Base-by-base conservation (phyloP, 1,140 invertebrate species). In the Drosophila chauvacae region DNA sequence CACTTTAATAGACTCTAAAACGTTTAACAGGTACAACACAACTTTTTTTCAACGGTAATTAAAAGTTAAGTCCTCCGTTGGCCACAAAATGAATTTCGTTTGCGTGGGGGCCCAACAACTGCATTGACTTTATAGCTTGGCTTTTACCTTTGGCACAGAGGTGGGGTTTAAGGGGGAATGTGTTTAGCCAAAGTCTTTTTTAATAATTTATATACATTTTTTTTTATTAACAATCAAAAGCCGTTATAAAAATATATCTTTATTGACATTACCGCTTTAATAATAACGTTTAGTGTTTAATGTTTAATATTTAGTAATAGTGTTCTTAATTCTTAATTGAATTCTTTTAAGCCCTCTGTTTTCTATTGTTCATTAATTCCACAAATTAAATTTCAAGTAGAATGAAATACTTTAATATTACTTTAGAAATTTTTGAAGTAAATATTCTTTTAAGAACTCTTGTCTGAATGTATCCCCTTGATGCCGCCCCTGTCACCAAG, bases 121-220 rank as follows among this genome's bases (percentile, higher is more conserved):
- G 60, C 66, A 65, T 56, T 39, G 55, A 63, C 48, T 69, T 60
- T 51, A 51, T 35, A 65, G 48, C 66, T 48, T 48, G n/a, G 56
- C n/a, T 20, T 61, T 48, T 48, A 14, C 37, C 37, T 18, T 5
- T 11, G 18, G 2, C 3, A 16, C 41, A 66, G 35, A 23, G 64
- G 42, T 47, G 41, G 18, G 2, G 30, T 7, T 7, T 4, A 39
- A 44, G 2, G 30, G 37, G 48, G 13, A 18, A 3, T 4, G 10
- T 13, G 16, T 18, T 57, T 7, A 4, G 13, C 5, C 3, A 3
- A 7, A 14, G 1, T 1, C 18, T 26, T 16, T 16, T 0, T 3
- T 2, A 14, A 37, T 6, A 37, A 37, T 3, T 33, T 7, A 18
- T 13, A 18, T 28, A 23, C 23, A 23, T 23, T 23, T 23, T 23